Evolutionary conservation across 2,888 invertebrate genomes (phyloP).

Genomic region (Timandra comae): DNA sequence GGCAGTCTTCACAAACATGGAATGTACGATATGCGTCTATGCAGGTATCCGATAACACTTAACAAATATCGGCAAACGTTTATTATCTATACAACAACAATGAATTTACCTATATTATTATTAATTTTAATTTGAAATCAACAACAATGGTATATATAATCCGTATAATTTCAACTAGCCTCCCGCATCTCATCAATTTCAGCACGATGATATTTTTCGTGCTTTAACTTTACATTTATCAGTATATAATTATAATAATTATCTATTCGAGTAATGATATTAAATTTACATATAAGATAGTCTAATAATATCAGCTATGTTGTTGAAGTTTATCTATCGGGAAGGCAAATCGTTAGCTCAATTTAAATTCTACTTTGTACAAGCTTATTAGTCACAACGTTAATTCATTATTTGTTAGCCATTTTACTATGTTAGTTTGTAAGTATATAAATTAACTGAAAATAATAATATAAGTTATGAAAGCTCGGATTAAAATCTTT

Average conservation of each 20-base stretch:
- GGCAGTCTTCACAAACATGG: constrained; percentile 77
- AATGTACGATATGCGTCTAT: constrained; percentile 77
- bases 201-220: constrained; percentile 20
- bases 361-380: constrained; percentile 56
- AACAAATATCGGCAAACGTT: constrained; percentile 65
- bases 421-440: too few species aligned
- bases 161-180: constrained; percentile 22
- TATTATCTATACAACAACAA: constrained; percentile 71
- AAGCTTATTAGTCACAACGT: too few species aligned
- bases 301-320: constrained; percentile 28
- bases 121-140: constrained; percentile 45
- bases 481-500: too few species aligned
- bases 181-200: constrained; percentile 15
- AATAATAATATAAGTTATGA: too few species aligned
- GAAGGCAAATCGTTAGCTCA: constrained; percentile 56
- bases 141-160: constrained; percentile 43
- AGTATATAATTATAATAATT: constrained; percentile 14
- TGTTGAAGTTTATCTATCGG: constrained; percentile 42
- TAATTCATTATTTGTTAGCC: too few species aligned
- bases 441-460: too few species aligned
- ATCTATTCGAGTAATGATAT: constrained; percentile 21
- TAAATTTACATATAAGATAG: constrained; percentile 12
- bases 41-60: constrained; percentile 74
- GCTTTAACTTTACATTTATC: constrained; percentile 13
- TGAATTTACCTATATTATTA: constrained; percentile 52